Evolutionary conservation across 2,113 vertebrate species (phyloP).

Genomic region (Baryphthengus martii): DNA sequence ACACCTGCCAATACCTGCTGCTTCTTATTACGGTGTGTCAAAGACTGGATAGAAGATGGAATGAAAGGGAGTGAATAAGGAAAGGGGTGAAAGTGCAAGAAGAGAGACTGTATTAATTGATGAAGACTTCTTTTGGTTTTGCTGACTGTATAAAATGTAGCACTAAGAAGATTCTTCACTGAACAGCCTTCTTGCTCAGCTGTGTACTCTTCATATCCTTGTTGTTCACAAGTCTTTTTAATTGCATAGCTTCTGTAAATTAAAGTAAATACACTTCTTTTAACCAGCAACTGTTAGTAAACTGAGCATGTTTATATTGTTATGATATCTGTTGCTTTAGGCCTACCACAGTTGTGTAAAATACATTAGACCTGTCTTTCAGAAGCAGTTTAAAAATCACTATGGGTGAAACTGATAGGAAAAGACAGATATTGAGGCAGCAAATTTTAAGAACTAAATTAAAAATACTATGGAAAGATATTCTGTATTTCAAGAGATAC

Average conservation of each 20-base stretch:
- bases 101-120: not conserved
- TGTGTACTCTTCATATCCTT: not conserved
- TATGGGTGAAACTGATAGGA: not conserved
- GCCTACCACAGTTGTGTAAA: not conserved
- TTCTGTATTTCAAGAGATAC: not conserved
- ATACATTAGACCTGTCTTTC: not conserved
- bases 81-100: not conserved
- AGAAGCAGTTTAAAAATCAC: not conserved
- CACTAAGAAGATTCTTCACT: not conserved
- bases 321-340: not conserved
- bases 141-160: not conserved
- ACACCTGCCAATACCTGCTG: not conserved
- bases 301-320: not conserved
- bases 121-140: not conserved
- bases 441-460: not conserved
- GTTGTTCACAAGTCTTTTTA: not conserved
- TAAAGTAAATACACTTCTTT: not conserved
- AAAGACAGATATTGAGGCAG: not conserved
- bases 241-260: not conserved
- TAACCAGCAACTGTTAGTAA: not conserved
- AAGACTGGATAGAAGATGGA: not conserved
- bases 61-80: not conserved
- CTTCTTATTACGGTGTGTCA: not conserved
- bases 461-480: not conserved
- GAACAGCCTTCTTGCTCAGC: not conserved